Conservation (phyloP, 2,113 vertebrate genomes). For the Amia ocellicauda region DNA sequence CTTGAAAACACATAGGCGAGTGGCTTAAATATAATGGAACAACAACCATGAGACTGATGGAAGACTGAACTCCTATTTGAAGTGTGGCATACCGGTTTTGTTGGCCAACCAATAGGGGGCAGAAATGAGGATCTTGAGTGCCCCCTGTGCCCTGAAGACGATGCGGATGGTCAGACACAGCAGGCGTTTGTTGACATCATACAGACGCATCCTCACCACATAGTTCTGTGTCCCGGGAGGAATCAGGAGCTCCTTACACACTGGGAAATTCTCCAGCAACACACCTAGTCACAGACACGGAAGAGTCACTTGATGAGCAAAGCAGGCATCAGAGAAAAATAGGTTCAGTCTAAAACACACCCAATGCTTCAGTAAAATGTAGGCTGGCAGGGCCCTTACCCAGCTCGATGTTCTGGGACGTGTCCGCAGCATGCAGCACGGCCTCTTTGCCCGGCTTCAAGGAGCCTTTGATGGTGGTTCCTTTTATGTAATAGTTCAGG, state of each 20-base stretch:
- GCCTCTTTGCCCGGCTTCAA: constrained; percentile 88
- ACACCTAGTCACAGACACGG: constrained; percentile 62
- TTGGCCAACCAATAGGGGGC: constrained; percentile 94
- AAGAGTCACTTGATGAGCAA: neutral
- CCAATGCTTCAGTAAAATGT: neutral
- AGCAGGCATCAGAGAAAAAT: neutral
- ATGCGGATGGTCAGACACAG: constrained; percentile 90
- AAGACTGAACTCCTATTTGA: neutral
- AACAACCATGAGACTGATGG: neutral
- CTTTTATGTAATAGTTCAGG: constrained; percentile 88
- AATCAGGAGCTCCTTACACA: constrained; percentile 93
- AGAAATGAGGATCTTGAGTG: constrained; percentile 88
- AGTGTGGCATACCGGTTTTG: constrained; percentile 78
- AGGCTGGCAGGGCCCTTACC: constrained; percentile 60
- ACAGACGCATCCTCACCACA: constrained; percentile 87
- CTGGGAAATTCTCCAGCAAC: constrained; percentile 82
- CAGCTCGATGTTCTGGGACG: constrained; percentile 91
- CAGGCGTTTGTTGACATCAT: constrained; percentile 79
- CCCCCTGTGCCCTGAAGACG: constrained; percentile 83
- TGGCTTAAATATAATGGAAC: no score
- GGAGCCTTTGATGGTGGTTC: constrained; percentile 77
- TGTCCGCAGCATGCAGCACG: constrained; percentile 85
- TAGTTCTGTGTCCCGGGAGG: constrained; percentile 95
- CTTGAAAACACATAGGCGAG: no score
- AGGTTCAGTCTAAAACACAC: neutral